Evolutionary conservation across 2,113 vertebrate species (phyloP), one percentile per base, ranked within the genome.

Genomic region (Numida meleagris): DNA sequence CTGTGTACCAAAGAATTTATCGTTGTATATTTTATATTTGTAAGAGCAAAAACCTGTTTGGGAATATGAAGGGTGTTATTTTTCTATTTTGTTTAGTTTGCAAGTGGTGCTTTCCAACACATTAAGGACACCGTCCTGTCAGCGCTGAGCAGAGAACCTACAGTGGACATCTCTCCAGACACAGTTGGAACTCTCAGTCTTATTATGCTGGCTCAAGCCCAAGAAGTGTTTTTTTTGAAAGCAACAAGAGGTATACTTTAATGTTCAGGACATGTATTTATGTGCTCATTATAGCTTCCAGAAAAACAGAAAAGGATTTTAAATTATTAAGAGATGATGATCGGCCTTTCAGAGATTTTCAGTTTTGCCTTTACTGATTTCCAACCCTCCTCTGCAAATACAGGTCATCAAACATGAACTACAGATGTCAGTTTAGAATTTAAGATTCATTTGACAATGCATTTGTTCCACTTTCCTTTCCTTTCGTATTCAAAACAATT

Each of bases 141-240:
- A 65, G 98, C 99, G 14, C 98, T 99, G 96, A 99, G 97, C 97
- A 98, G 99, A 74, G 99, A 99, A 78, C 99, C 99, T 82, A 99
- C 99, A 42, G 99, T 99, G 98, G 99, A 99, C 97, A 99, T 99
- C 96, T 98, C 99, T 95, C 99, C 99, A 13, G 99, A 99, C 91
- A 99, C 99, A 15, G 98, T 98, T 83, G 98, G 99, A 74, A 99
- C 99, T 38, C 98, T 99, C 84, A 99, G 99, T 95, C 98, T 98
- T 85, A 99, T 99, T 93, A 99, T 99, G 99, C 97, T 99, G 97
- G 99, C 99, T 84, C 99, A 99, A 97, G 99, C 99, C 40, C 99
- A 99, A 96, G 99, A 99, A 97, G 99, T 99, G 77, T 99, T 99
- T 96, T 99, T 99, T 97, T 96, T 99, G 96, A 99, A 99, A 98